Evolutionary conservation across 2,888 invertebrate species (phyloP).

Genomic region (Brachyopa scutellaris): DNA sequence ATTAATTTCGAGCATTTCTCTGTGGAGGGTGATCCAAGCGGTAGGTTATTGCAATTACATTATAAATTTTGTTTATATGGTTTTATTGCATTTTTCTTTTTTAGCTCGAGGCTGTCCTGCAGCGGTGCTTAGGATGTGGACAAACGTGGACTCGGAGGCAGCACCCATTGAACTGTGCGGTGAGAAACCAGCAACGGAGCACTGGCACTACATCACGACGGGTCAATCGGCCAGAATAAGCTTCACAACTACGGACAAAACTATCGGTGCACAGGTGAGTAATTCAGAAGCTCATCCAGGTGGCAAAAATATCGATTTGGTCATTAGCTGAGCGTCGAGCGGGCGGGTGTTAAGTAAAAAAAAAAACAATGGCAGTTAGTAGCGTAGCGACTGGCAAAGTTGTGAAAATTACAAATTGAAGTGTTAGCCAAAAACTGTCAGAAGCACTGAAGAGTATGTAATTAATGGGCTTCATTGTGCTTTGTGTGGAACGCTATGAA

Average conservation of each 20-base stretch:
- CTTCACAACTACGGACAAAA: conserved; percentile 97
- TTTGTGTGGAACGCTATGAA: conserved; percentile 16
- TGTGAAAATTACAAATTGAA: not conserved
- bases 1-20: conserved; percentile 95
- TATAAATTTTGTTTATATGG: not conserved
- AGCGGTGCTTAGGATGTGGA: conserved; percentile 94
- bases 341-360: not conserved
- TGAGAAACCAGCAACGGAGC: conserved; percentile 88
- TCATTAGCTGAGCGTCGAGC: conserved; percentile 7
- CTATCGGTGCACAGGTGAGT: conserved; percentile 89
- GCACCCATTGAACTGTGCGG: conserved; percentile 95
- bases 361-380: not conserved
- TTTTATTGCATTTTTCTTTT: not conserved
- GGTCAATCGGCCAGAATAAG: conserved; percentile 94
- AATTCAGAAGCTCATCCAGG: not conserved
- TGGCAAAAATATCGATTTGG: conserved; percentile 19
- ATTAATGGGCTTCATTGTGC: not conserved
- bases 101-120: conserved; percentile 95
- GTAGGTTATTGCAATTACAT: conserved; percentile 28
- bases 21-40: conserved; percentile 91
- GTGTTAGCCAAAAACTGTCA: conserved; percentile 14
- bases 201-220: conserved; percentile 93
- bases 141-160: conserved; percentile 86
- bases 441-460: not conserved
- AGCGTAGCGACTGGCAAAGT: not conserved